Evolutionary conservation across 2,888 invertebrate genomes (phyloP).

Genomic region (Hipparchia sbordonii): DNA sequence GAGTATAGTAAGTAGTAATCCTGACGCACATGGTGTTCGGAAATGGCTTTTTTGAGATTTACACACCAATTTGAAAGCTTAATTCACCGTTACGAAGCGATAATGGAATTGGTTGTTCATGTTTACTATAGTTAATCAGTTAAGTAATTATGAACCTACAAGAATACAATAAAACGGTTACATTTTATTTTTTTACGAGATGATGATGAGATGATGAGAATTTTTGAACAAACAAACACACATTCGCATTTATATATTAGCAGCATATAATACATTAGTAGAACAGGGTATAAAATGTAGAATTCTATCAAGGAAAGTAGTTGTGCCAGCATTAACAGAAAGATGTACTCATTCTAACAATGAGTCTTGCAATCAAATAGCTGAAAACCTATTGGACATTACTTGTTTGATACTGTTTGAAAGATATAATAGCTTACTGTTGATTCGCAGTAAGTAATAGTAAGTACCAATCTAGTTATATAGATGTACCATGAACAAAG

Average conservation of each 20-base stretch:
- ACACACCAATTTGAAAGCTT: conserved; percentile 32
- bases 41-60: conserved; percentile 28
- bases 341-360: no score
- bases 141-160: neutral
- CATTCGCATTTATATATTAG: no score
- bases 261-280: no score
- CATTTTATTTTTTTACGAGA: no score
- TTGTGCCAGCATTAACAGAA: no score
- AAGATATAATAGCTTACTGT: neutral
- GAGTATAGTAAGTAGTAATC: neutral
- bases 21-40: conserved; percentile 25
- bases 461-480: neutral
- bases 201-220: no score
- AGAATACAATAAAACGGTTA: no score
- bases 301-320: no score
- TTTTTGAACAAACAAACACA: no score
- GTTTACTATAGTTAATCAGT: neutral
- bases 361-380: no score
- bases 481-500: conserved; percentile 14
- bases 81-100: conserved; percentile 30
- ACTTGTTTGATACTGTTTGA: neutral
- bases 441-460: neutral
- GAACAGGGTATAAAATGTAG: no score
- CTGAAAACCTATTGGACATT: no score
- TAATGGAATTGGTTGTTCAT: conserved; percentile 12